Conservation (phyloP, 2,113 vertebrate genomes). For the Ploceus nigricollis region DNA sequence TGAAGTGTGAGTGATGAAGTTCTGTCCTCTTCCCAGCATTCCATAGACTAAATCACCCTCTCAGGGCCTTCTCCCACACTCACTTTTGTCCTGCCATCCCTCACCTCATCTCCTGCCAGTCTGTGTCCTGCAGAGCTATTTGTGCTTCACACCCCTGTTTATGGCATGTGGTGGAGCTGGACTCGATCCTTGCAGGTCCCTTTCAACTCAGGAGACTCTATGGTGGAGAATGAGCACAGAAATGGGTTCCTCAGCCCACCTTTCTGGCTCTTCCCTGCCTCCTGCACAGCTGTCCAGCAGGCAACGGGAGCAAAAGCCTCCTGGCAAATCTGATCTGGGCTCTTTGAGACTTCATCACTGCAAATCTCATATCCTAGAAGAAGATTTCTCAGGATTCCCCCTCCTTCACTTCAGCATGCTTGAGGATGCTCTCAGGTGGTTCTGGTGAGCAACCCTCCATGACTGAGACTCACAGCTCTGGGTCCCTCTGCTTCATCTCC, state of each 20-base stretch:
- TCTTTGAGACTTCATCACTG: background rate
- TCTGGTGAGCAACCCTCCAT: background rate
- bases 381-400: background rate
- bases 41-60: background rate
- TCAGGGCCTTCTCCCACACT: background rate
- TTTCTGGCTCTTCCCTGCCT: background rate
- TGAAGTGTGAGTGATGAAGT: background rate
- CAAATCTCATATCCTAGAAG: background rate
- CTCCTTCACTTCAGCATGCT: background rate
- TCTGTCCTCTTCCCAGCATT: background rate
- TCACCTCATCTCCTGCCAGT: background rate
- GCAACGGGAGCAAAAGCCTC: background rate
- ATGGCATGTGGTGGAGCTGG: background rate
- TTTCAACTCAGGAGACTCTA: background rate
- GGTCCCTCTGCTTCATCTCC: background rate
- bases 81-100: background rate
- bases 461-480: background rate
- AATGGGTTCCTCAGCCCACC: background rate
- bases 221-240: background rate
- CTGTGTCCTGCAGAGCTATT: background rate
- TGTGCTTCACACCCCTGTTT: background rate
- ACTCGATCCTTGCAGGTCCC: fast-evolving
- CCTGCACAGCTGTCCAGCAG: background rate
- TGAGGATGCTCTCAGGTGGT: background rate
- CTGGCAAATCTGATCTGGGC: background rate